A percentile compares a stretch with the other conserved stretches of the same genome.
These are phyloP conservation scores for Morbakka virulenta DNA, from an alignment of 30 jellyfish, hydroid and myxozoan genomes.

Conservation along the genomic window DNA sequence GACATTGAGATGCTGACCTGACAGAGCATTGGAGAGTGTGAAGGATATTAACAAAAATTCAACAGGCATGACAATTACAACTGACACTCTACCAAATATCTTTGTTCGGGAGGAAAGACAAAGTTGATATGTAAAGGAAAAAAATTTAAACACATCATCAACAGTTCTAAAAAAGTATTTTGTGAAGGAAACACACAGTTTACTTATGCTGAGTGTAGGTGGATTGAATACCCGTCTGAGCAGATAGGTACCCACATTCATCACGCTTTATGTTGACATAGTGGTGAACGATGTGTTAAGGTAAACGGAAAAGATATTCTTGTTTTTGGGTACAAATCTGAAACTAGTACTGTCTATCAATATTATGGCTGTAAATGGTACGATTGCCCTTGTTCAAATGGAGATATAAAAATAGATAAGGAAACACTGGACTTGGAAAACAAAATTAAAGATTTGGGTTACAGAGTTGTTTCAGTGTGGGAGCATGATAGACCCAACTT, in stretches of 20 bases:
- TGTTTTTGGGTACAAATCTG: constrained; percentile 19
- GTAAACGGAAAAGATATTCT: neutral
- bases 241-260: neutral
- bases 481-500: constrained; percentile 20
- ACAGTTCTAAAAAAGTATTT: neutral
- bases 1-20: neutral
- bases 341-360: constrained; percentile 9
- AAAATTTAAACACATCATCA: neutral
- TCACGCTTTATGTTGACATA: neutral
- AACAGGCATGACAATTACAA: neutral
- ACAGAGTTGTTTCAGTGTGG: constrained; percentile 3
- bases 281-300: neutral
- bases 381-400: constrained; percentile 3
- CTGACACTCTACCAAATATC: neutral
- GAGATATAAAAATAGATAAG: neutral
- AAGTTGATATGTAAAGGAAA: neutral
- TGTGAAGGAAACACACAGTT: neutral
- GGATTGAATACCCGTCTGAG: neutral
- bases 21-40: neutral
- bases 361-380: constrained; percentile 33
- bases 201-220: neutral
- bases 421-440: neutral
- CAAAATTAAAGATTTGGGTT: neutral
- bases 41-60: neutral
- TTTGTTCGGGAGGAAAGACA: neutral